Percentiles rank a stretch among this genome's conserved stretches.
Conservation (phyloP, 2,113 vertebrate species). For the Cercocebus atys region DNA sequence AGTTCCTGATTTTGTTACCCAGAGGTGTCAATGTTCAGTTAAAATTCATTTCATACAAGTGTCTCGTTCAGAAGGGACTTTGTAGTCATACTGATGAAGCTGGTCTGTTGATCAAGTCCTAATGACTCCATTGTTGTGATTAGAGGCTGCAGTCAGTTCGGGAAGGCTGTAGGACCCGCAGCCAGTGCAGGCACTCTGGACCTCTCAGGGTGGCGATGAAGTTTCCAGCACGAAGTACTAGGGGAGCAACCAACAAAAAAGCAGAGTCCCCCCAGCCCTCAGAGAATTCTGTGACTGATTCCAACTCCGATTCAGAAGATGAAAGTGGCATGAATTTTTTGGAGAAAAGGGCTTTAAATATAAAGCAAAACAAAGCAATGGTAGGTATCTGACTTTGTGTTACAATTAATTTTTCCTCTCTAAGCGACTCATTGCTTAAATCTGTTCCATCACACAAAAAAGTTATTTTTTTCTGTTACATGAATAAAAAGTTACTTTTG, state of each 20-base stretch:
- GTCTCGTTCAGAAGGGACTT: neutral
- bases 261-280: conserved; percentile 69
- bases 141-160: conserved; percentile 77
- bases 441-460: neutral
- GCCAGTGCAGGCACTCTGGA: conserved; percentile 61
- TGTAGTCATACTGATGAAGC: neutral
- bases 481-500: no score
- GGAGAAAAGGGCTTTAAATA: conserved; percentile 95
- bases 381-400: conserved; percentile 79
- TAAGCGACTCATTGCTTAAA: neutral
- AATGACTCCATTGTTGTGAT: conserved; percentile 23
- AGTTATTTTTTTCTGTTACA: no score
- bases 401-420: neutral
- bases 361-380: conserved; percentile 99
- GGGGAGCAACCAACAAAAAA: conserved; percentile 74
- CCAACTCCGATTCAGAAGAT: conserved; percentile 83
- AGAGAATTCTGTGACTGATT: conserved; percentile 61
- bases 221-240: conserved; percentile 86
- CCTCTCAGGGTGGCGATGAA: conserved; percentile 91
- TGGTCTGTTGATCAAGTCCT: neutral
- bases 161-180: conserved; percentile 73
- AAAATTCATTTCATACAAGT: neutral
- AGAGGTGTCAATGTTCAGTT: neutral
- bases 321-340: conserved; percentile 90
- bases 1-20: conserved; percentile 20